Conservation (phyloP, 2,888 invertebrate genomes). For the Drosophila fungiperda region DNA sequence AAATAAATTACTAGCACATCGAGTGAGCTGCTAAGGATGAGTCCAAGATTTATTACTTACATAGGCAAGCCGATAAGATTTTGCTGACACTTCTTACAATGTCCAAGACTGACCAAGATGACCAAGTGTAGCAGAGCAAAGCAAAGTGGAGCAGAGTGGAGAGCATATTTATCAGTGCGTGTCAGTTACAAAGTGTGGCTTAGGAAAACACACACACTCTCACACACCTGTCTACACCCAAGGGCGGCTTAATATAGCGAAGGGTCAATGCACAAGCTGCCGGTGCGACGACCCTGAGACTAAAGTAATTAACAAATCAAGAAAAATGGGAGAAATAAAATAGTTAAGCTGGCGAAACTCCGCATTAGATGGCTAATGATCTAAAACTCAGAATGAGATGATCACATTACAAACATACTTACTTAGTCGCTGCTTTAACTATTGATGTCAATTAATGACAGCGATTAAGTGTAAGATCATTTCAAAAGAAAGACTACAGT, state of each 20-base stretch:
- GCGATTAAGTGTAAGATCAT: conserved; percentile 10
- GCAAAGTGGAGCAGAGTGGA: not conserved
- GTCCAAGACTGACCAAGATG: conserved; percentile 10
- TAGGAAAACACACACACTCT: not conserved
- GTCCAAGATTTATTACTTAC: not conserved
- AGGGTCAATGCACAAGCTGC: conserved; percentile 58
- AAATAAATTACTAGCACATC: not conserved
- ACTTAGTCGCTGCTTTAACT: conserved; percentile 11
- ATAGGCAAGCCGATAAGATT: not conserved
- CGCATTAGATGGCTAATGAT: conserved; percentile 38
- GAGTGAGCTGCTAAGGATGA: not conserved
- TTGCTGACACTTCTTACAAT: not conserved
- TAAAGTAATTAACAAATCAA: conserved; percentile 42
- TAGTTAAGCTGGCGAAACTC: conserved; percentile 26
- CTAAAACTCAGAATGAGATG: conserved; percentile 5
- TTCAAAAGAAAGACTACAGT: not conserved
- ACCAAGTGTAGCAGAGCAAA: not conserved
- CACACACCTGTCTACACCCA: conserved; percentile 21
- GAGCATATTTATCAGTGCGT: conserved; percentile 43
- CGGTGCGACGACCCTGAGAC: conserved; percentile 49
- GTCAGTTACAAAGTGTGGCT: conserved; percentile 15
- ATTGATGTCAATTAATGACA: conserved; percentile 36
- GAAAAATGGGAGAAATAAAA: conserved; percentile 11
- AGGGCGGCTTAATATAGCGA: conserved; percentile 34
- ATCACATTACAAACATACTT: conserved; percentile 6